Evolutionary conservation across 2,888 invertebrate species (phyloP), one percentile per base, ranked within the genome.

Genomic region (Parapristionchus giblindavisi): DNA sequence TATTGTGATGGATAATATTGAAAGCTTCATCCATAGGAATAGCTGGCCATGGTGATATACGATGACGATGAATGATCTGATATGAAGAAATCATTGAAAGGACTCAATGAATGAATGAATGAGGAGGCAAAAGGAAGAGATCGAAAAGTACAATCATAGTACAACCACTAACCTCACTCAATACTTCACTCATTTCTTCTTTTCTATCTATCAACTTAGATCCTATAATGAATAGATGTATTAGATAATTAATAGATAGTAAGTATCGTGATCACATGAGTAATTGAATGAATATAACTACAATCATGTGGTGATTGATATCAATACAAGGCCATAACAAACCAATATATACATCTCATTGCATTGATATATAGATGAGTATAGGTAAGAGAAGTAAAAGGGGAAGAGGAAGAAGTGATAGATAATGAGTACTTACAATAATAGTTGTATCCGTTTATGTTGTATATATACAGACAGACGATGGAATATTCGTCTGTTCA

Each of bases 1-100:
- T 65, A 36, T 54, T 5, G 32, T 24, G 29, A 38, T 79, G 76
- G 54, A 86, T 76, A 48, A 65, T 60, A 17, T 43, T 36, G 32
- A 78, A 68, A 1, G 84, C 85, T 38, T 81, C 78, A 21, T 75
- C 75, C 76, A 86, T 77, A 17, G 84, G 70, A 11, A 83, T 38
- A 1, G 82, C 78, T 34, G 82, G 80, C 81, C 84, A 85, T 56
- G 60, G 73, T 5, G 73, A 73, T 32, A 61, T 36, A 17, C 73
- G 60, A 29, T 43, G 48, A 48, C 73, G 73, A 51, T 40, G 17
- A 51, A 73, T 60, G 24, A 73, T 51, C 56, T 71, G 70, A 56
- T 24, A 38, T 2, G 36, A 43, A 3, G 52, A 52, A 29, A 48
- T 32, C 36, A 52, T 32, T 36, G 48, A 66, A 1, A 36, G 65